Conservation (phyloP, 37 sponge, comb jelly and placozoan genomes). For the Halisarca cf. caerulea region DNA sequence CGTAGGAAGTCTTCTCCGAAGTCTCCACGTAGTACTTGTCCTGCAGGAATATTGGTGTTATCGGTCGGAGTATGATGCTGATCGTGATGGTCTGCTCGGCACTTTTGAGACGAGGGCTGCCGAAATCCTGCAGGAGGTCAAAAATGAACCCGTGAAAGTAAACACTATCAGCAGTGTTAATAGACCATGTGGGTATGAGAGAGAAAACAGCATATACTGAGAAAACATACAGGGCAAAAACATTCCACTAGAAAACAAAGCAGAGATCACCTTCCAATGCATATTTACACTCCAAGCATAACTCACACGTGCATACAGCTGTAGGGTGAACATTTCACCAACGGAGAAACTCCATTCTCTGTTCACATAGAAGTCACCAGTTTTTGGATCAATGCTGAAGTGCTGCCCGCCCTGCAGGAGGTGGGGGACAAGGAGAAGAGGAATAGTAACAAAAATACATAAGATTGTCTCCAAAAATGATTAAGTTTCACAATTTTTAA, state of each 20-base stretch:
- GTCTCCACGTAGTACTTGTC: background rate
- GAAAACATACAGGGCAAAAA: no score
- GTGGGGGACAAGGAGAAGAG: no score
- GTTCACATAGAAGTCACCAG: constrained; percentile 12
- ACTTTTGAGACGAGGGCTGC: background rate
- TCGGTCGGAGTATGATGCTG: background rate
- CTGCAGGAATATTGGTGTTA: background rate
- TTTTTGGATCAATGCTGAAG: background rate
- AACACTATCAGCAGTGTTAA: no score
- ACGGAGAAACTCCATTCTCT: background rate
- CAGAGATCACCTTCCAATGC: no score
- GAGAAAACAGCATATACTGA: no score
- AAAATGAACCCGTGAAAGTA: background rate
- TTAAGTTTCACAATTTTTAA: no score
- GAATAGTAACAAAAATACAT: no score
- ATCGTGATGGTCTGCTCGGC: background rate
- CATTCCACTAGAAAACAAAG: no score
- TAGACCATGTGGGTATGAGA: no score
- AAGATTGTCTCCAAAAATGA: no score
- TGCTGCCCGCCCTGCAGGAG: constrained; percentile 14
- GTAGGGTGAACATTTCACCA: background rate
- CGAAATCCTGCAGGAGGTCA: background rate
- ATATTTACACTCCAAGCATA: no score
- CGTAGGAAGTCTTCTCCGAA: no score
- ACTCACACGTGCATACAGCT: constrained; percentile 8